Evolutionary conservation across 2,797 vertebrate species (phyloP).

Genomic region (Gymnothorax reevesii): DNA sequence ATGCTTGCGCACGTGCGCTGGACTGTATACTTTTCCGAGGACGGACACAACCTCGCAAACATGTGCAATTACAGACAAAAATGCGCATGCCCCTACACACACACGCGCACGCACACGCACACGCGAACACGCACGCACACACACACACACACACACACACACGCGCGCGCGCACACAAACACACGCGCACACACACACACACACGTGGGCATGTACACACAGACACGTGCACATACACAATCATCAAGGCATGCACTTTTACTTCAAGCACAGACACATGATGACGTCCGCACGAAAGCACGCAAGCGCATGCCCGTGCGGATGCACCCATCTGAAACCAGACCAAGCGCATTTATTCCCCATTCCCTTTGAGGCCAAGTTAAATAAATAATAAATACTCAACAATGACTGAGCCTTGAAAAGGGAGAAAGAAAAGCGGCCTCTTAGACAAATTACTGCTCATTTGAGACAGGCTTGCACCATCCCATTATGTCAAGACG

Average conservation of each 20-base stretch:
- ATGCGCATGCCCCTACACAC: constrained; percentile 18
- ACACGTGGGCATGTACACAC: background rate
- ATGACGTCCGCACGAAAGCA: background rate
- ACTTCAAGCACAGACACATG: background rate
- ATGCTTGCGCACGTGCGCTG: constrained; percentile 44
- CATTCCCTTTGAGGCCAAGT: constrained; percentile 21
- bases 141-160: background rate
- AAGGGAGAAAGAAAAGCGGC: constrained; percentile 55
- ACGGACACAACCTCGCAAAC: background rate
- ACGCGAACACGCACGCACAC: background rate
- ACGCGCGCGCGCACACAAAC: constrained; percentile 7
- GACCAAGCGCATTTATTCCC: constrained; percentile 31
- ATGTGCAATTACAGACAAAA: constrained; percentile 4
- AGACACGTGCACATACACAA: background rate
- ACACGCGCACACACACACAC: background rate
- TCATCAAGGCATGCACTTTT: background rate
- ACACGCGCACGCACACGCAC: constrained; percentile 17
- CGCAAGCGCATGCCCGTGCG: background rate
- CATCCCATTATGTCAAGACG: constrained; percentile 95
- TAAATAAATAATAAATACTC: constrained; percentile 47
- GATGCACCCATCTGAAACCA: constrained; percentile 16
- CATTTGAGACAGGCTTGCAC: constrained; percentile 98
- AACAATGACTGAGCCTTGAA: constrained; percentile 47
- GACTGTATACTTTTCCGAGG: constrained; percentile 28
- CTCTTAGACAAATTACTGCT: constrained; percentile 99